Evolutionary conservation across 2,888 invertebrate species (phyloP), one percentile per base, ranked within the genome.

Genomic region (Cepaea hortensis): DNA sequence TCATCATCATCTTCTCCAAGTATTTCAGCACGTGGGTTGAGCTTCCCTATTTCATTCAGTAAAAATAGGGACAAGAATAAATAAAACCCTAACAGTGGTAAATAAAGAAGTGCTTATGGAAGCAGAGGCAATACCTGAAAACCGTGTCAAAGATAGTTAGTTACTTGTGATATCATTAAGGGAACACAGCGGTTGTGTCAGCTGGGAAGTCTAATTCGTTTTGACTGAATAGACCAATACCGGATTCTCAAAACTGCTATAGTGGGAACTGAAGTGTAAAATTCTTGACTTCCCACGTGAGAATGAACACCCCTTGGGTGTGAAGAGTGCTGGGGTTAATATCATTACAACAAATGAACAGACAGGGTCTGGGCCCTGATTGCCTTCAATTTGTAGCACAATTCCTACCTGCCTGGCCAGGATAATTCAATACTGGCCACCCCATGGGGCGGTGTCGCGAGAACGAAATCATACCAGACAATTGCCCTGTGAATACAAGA

Each of bases 301-400:
- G n/a, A 79, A 55, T 48, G 50, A 18, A 9, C 81, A 81, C 81
- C 85, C 75, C 65, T n/a, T 46, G 81, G 81, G 81, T 46, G 65
- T 75, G 23, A 15, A 61, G 5, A 46, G 81, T 7, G 55, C 61
- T 23, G 80, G 75, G 85, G 81, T 70, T 85, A 85, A 85, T 85
- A 72, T 85, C 76, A 85, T 85, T 85, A 81, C 65, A 11, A 81
- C 75, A 81, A 85, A 85, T 85, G 85, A 85, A 65, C 75, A 85
- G 81, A 85, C n/a, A 55, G 50, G 75, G 73, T 72, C 79, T n/a
- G 75, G 4, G 65, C 48, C 73, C 50, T 68, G 81, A 81, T 73
- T 75, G 81, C 48, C n/a, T 62, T 80, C 79, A 85, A 72, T 80
- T 80, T 80, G 72, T 50, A 46, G 20, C 50, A 62, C 62, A 75